Percentiles rank a stretch among this genome's conserved stretches.
Evolutionary conservation across 2,797 vertebrate genomes (phyloP).

Genomic region (Columba guinea): DNA sequence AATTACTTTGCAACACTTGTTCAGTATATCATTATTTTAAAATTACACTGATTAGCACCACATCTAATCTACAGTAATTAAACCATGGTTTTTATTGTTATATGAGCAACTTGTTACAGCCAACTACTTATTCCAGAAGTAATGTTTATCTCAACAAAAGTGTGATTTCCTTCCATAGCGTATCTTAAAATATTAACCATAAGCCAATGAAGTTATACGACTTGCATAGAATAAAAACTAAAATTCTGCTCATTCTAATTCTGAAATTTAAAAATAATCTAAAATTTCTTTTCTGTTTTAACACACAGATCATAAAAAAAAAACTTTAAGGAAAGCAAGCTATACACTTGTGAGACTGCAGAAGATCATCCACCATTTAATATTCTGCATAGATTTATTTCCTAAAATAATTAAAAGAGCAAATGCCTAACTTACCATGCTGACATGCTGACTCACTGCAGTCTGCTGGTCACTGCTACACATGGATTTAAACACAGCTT

Average conservation of each 20-base stretch:
- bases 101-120: neutral
- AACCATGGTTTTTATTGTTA: neutral
- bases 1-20: neutral
- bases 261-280: neutral
- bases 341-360: neutral
- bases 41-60: neutral
- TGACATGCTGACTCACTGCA: conserved; percentile 76
- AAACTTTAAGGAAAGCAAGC: neutral
- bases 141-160: neutral
- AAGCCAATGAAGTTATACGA: neutral
- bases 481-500: conserved; percentile 62
- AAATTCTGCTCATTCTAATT: neutral
- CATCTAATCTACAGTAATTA: neutral
- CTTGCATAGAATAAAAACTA: neutral
- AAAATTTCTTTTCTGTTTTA: neutral
- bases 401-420: neutral
- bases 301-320: neutral
- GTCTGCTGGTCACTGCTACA: conserved; percentile 16
- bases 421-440: conserved; percentile 37
- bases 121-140: neutral
- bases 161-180: neutral
- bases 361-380: neutral
- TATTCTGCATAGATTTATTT: neutral
- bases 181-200: neutral
- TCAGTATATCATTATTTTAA: neutral